phyloP scores from a whole-genome alignment of 2,113 vertebrate species.

The Microcebus lehilahytsara region DNA sequence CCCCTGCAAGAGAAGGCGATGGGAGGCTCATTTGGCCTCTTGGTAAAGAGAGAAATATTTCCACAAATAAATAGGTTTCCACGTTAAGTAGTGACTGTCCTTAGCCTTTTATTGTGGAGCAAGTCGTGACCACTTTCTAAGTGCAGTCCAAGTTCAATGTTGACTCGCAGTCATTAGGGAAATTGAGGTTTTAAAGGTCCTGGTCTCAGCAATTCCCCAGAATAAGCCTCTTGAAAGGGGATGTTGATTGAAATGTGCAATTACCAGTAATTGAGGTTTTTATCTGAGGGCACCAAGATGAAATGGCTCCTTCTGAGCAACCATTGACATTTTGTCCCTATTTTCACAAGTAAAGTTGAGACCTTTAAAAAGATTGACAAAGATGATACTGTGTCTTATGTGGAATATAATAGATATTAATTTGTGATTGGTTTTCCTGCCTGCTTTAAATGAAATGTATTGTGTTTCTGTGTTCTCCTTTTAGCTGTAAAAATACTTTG shows the following conservation, averaged over 20 bases:
- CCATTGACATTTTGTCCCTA: not conserved
- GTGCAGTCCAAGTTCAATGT: not conserved
- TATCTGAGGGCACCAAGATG: not conserved
- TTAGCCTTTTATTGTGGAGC: not conserved
- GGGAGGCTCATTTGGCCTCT: no score
- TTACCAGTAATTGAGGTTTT: conserved; percentile 39
- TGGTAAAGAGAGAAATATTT: no score
- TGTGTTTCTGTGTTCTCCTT: not conserved
- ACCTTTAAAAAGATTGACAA: not conserved
- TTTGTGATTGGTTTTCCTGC: not conserved
- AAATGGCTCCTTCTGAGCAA: not conserved
- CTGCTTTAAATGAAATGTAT: conserved; percentile 30
- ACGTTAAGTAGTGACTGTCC: not conserved
- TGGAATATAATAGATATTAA: not conserved
- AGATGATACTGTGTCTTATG: not conserved
- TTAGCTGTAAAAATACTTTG: not conserved
- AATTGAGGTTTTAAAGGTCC: conserved; percentile 23
- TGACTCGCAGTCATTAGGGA: not conserved
- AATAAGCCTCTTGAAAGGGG: not conserved
- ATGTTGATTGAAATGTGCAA: not conserved
- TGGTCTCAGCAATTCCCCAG: not conserved
- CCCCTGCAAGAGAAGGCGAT: not conserved
- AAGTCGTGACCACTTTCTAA: not conserved
- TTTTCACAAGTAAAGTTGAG: not conserved
- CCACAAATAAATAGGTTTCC: not conserved